Percentiles rank a stretch among this genome's conserved stretches.
Conservation (phyloP, 2,888 invertebrate genomes). For the Diarsia brunnea region DNA sequence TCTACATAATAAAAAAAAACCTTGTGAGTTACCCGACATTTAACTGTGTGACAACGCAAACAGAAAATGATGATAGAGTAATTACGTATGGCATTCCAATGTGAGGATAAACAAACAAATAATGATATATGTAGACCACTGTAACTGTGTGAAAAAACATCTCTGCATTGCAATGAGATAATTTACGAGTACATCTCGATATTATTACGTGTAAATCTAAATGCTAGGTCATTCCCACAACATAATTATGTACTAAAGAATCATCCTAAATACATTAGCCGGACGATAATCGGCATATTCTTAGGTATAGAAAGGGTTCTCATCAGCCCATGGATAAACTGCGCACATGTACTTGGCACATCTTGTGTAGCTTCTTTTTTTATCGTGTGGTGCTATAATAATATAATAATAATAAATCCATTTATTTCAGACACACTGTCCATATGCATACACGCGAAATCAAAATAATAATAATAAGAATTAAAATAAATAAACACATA, state of each 20-base stretch:
- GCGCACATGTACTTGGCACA: no score
- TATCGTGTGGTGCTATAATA: no score
- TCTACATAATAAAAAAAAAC: no score
- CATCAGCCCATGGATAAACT: no score
- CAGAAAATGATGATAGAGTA: background rate
- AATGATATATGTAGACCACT: background rate
- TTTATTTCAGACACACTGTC: no score
- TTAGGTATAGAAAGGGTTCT: no score
- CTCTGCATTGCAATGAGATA: background rate
- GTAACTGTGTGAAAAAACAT: constrained; percentile 7
- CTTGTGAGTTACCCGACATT: background rate
- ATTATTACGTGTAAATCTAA: constrained; percentile 25
- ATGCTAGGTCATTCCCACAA: constrained; percentile 51
- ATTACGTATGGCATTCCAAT: background rate
- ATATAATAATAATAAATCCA: no score
- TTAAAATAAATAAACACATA: no score
- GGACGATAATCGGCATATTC: constrained; percentile 21
- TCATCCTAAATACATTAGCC: constrained; percentile 45
- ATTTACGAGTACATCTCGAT: constrained; percentile 3
- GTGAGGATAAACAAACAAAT: background rate
- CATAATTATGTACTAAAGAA: constrained; percentile 34
- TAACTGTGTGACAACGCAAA: background rate
- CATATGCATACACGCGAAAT: no score
- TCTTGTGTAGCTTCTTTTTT: no score
- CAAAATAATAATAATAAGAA: no score